These are phyloP conservation scores for Desoria tigrina DNA, from an alignment of 2,888 invertebrate genomes.

Conservation along the genomic window DNA sequence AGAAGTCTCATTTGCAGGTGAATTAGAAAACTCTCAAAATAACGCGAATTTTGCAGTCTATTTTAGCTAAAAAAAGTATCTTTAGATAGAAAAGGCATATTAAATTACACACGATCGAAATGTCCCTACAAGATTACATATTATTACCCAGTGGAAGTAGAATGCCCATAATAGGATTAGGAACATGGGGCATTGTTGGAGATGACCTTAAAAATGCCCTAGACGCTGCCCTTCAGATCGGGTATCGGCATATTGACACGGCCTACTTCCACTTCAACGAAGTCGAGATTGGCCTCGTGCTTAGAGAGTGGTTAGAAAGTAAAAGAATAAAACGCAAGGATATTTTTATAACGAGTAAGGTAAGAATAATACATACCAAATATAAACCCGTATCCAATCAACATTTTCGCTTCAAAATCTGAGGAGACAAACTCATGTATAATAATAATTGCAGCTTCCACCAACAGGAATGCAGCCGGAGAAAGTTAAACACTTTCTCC, in stretches of 20 bases:
- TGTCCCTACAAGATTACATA: conserved; percentile 30
- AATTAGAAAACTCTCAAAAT: no score
- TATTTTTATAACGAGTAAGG: conserved; percentile 57
- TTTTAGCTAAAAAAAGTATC: no score
- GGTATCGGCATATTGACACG: conserved; percentile 57
- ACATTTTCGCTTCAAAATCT: not conserved
- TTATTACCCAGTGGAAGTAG: conserved; percentile 57
- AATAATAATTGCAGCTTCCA: conserved; percentile 39
- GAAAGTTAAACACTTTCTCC: conserved; percentile 51
- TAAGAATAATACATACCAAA: conserved; percentile 41
- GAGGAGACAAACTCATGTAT: not conserved
- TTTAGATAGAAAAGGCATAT: no score
- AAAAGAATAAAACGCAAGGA: conserved; percentile 56
- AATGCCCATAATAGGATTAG: conserved; percentile 67
- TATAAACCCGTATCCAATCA: not conserved
- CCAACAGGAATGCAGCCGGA: conserved; percentile 49
- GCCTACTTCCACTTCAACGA: conserved; percentile 56
- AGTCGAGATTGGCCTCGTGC: conserved; percentile 55
- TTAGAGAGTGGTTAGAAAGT: conserved; percentile 54
- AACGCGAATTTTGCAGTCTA: no score
- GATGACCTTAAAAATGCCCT: conserved; percentile 32
- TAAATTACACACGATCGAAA: no score
- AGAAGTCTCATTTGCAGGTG: no score
- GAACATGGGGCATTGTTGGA: conserved; percentile 55
- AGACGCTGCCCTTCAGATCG: conserved; percentile 54